phyloP scores from a whole-genome alignment of 1,140 invertebrate genomes.

The Drosophila ironensis region DNA sequence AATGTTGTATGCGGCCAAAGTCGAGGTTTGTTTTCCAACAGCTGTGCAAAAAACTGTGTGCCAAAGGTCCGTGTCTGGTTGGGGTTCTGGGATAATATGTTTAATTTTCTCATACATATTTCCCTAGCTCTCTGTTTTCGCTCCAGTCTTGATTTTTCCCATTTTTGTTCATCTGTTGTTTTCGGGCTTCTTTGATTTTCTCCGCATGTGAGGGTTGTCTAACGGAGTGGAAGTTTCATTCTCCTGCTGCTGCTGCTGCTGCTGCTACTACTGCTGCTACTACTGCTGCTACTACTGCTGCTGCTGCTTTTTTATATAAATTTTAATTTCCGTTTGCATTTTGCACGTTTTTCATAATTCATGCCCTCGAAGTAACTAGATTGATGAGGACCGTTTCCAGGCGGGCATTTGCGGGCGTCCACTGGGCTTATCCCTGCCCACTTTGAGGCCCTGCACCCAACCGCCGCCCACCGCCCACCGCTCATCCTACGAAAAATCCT shows the following conservation, averaged over 20 bases:
- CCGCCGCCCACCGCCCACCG: neutral
- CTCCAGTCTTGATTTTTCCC: too few species aligned
- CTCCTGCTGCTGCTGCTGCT: neutral
- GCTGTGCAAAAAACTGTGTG: slow-evolving; percentile 58
- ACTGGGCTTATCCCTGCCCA: slow-evolving; percentile 49
- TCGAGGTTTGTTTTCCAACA: slow-evolving; percentile 77
- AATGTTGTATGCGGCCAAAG: slow-evolving; percentile 55
- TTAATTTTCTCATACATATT: slow-evolving; percentile 66
- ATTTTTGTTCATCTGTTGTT: slow-evolving; percentile 36
- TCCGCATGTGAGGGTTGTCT: slow-evolving; percentile 43
- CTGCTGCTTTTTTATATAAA: slow-evolving; percentile 48
- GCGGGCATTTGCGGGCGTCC: slow-evolving; percentile 31
- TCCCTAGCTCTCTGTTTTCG: slow-evolving; percentile 6
- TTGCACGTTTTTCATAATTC: slow-evolving; percentile 79
- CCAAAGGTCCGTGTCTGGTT: slow-evolving; percentile 2
- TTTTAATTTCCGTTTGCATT: slow-evolving; percentile 81
- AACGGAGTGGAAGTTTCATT: slow-evolving; percentile 70
- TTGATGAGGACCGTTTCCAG: slow-evolving; percentile 66
- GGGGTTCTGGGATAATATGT: slow-evolving; percentile 51
- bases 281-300: too few species aligned
- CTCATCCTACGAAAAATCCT: neutral
- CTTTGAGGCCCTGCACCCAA: neutral
- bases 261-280: too few species aligned
- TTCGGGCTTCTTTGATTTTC: slow-evolving; percentile 59
- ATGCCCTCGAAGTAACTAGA: slow-evolving; percentile 75